phyloP scores from a whole-genome alignment of 2,888 invertebrate genomes.

The Halictus quadricinctus region DNA sequence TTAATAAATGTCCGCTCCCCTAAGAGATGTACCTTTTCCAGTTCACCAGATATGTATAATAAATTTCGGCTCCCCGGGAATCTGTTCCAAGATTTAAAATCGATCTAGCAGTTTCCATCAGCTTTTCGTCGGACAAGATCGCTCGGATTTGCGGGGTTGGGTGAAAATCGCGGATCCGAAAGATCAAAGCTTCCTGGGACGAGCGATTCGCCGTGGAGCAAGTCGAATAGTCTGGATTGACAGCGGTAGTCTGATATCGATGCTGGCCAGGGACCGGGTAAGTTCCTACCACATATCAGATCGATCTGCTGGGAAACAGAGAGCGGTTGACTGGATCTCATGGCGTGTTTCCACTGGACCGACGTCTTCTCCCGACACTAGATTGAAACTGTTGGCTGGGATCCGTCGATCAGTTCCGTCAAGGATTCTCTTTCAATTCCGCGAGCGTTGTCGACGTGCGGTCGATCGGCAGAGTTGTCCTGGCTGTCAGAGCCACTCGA shows the following conservation, averaged over 20 bases:
- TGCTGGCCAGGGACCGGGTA: neutral
- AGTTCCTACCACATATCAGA: constrained; percentile 15
- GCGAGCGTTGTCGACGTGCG: neutral
- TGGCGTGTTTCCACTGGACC: neutral
- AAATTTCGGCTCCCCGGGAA: neutral
- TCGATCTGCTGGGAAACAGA: constrained; percentile 6
- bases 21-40: neutral
- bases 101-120: neutral
- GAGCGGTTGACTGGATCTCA: neutral
- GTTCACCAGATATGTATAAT: neutral
- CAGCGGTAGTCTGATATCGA: constrained; percentile 18
- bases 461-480: neutral
- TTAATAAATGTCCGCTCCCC: neutral
- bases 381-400: neutral
- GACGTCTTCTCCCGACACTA: neutral
- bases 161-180: neutral
- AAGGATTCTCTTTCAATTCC: neutral
- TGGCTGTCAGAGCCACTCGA: neutral
- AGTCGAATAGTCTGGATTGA: neutral
- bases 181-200: constrained; percentile 31
- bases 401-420: neutral
- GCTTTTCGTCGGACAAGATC: neutral
- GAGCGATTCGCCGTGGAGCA: neutral
- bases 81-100: neutral
- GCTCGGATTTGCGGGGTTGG: no score